Conservation (phyloP, 2,888 invertebrate species). For the Carabus problematicus region DNA sequence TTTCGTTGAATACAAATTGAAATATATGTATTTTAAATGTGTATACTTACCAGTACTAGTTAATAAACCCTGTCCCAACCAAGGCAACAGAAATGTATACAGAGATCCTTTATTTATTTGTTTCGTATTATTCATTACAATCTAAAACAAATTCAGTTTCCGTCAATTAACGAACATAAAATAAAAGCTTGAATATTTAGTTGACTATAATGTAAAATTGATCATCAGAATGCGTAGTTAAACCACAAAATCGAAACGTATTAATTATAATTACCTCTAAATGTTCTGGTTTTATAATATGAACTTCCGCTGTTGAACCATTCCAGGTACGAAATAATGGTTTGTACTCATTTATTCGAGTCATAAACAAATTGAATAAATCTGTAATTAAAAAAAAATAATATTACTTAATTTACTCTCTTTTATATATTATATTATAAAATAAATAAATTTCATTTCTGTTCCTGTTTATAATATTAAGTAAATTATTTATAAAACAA, state of each 20-base stretch:
- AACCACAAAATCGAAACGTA: no score
- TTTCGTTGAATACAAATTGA: background rate
- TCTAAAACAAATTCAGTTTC: slow-evolving; percentile 41
- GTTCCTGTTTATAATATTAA: no score
- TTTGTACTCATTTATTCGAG: slow-evolving; percentile 43
- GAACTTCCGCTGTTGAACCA: slow-evolving; percentile 44
- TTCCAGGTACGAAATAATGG: slow-evolving; percentile 49
- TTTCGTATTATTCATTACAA: slow-evolving; percentile 46
- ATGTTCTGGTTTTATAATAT: slow-evolving; percentile 49
- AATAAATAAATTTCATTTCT: no score
- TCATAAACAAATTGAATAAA: slow-evolving; percentile 23
- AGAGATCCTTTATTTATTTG: slow-evolving; percentile 47
- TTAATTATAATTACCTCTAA: slow-evolving; percentile 48
- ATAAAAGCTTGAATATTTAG: no score
- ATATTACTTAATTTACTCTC: no score
- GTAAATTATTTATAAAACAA: no score
- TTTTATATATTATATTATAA: no score
- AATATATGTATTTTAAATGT: slow-evolving; percentile 3
- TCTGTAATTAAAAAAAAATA: no score
- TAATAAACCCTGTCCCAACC: slow-evolving; percentile 50
- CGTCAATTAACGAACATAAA: no score
- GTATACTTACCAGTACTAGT: slow-evolving; percentile 48
- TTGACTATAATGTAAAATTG: no score
- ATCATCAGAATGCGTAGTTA: no score
- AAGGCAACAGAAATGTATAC: slow-evolving; percentile 47